phyloP scores from a whole-genome alignment of 1,140 invertebrate genomes.

The Carcinoscorpius rotundicauda region DNA sequence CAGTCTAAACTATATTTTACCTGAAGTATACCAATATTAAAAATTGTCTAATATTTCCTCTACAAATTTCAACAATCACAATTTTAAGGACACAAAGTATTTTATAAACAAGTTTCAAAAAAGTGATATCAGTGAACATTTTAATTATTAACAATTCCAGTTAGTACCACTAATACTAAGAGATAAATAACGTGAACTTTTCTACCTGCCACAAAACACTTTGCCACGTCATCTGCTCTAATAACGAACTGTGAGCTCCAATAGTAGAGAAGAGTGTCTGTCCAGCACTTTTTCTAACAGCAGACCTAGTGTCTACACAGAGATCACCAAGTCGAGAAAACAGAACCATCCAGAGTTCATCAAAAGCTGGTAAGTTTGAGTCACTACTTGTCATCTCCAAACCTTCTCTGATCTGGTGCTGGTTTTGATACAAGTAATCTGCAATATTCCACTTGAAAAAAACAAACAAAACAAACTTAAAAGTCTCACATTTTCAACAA shows the following conservation, averaged over 20 bases:
- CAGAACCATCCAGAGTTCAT: constrained; percentile 90
- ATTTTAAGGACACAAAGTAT: no score
- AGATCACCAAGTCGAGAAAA: constrained; percentile 79
- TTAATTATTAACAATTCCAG: no score
- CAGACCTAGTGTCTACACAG: constrained; percentile 87
- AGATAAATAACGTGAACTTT: constrained; percentile 36
- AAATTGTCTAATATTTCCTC: no score
- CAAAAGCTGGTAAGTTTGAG: constrained; percentile 55
- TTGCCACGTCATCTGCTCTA: constrained; percentile 81
- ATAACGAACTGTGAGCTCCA: constrained; percentile 77
- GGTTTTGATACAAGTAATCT: constrained; percentile 92
- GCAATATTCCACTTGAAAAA: constrained; percentile 86
- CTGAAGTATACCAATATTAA: no score
- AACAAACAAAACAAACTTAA: constrained; percentile 20
- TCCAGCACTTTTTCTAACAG: constrained; percentile 93
- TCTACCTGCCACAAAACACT: constrained; percentile 70
- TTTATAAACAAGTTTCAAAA: no score
- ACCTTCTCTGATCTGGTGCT: constrained; percentile 64
- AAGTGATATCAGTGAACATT: no score
- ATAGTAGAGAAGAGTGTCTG: constrained; percentile 98
- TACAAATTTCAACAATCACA: no score
- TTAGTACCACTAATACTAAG: no score
- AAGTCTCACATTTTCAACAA: no score
- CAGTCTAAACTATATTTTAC: no score
- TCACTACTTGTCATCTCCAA: constrained; percentile 34